Evolutionary conservation across 2,113 vertebrate species (phyloP), one percentile per base, ranked within the genome.

Genomic region (Brachyistius frenatus): DNA sequence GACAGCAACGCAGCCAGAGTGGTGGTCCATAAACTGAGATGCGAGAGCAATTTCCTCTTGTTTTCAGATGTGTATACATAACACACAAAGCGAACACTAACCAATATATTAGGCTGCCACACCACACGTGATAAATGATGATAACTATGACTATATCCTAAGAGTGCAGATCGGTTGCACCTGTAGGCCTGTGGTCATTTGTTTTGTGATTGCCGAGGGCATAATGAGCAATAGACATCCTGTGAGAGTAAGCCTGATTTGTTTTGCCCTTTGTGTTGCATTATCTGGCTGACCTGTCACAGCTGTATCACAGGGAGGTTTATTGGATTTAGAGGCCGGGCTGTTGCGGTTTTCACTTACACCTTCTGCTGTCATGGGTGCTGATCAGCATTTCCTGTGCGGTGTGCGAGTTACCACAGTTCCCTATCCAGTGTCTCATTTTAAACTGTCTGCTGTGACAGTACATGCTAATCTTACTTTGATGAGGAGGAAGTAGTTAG

Each of bases 241-340:
- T 11, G 75, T 77, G 87, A 63, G 78, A 82, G 78, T 60, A 58
- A 85, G 70, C 31, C 62, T 14, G 36, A 73, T 88, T 88, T 86
- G 76, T 83, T 81, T 83, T 78, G 79, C 56, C 80, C 79, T 83
- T 68, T 80, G 83, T 84, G 89, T 69, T 66, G 82, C 79, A 77
- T 88, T 92, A 90, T 83, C 83, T 79, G 62, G 55, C 67, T 75
- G 86, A 87, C 90, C 88, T 86, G 81, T 88, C 82, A 89, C 74
- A 50, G 67, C 76, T 84, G 82, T 70, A 86, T 88, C 87, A 81
- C 74, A 64, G 44, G 9, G 55, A 80, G 85, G 70, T 88, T 90
- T 88, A 86, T 85, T 91, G 80, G 89, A 88, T 89, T 88, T 81
- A 62, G 78, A 78, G 68, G 78, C 36, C 8, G 2, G 63, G 52